Conservation (phyloP, 2,888 invertebrate species). For the Strigamia crassipes region DNA sequence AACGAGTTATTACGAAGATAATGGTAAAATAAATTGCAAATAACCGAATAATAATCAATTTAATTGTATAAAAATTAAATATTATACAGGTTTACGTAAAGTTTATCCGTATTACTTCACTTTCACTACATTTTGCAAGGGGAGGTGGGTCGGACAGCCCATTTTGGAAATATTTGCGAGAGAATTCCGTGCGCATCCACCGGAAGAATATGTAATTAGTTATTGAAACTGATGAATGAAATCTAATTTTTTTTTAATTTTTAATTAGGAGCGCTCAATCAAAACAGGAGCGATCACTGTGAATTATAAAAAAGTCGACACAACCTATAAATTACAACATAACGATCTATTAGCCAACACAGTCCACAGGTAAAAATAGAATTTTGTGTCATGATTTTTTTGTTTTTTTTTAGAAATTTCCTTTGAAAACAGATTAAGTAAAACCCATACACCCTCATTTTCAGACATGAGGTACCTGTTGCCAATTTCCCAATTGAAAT, state of each 20-base stretch:
- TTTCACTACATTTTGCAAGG: slow-evolving; percentile 94
- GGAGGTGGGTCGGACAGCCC: slow-evolving; percentile 92
- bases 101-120: slow-evolving; percentile 97
- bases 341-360: slow-evolving; percentile 91
- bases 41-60: not conserved
- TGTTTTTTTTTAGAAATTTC: slow-evolving; percentile 20
- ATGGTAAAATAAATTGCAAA: slow-evolving; percentile 67
- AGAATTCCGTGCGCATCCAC: slow-evolving; percentile 92
- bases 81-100: slow-evolving; percentile 79
- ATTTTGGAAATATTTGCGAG: slow-evolving; percentile 89
- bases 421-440: slow-evolving; percentile 42
- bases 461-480: slow-evolving; percentile 99
- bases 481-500: slow-evolving; percentile 95
- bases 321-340: slow-evolving; percentile 88
- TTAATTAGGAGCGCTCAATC: slow-evolving; percentile 71
- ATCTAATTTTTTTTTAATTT: not conserved
- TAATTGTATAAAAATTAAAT: not conserved
- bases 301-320: slow-evolving; percentile 88
- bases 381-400: not conserved
- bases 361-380: slow-evolving; percentile 79
- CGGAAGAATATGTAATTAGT: slow-evolving; percentile 75
- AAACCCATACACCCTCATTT: slow-evolving; percentile 43
- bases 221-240: not conserved
- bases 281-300: slow-evolving; percentile 88
- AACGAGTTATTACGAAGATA: slow-evolving; percentile 93